phyloP scores from a whole-genome alignment of 2,797 vertebrate species.

The Coregonus suidteri region DNA sequence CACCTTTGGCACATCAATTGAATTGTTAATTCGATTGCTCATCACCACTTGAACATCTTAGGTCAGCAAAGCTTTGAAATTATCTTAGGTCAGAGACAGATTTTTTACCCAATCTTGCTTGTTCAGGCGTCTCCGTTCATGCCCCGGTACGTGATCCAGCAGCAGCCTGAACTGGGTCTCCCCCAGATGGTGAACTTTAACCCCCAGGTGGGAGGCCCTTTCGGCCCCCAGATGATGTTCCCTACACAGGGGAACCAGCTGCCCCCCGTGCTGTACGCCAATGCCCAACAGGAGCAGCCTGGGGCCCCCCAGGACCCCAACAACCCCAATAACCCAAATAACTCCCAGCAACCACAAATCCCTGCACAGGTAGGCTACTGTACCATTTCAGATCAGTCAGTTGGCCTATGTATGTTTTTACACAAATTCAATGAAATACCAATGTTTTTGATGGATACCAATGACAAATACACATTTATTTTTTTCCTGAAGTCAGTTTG shows the following conservation, averaged over 20 bases:
- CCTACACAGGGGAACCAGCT: slow-evolving; percentile 68
- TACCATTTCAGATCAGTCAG: no score
- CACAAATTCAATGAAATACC: no score
- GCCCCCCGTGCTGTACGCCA: slow-evolving; percentile 56
- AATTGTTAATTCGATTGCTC: no score
- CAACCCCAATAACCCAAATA: slow-evolving; percentile 27
- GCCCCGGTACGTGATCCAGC: slow-evolving; percentile 66
- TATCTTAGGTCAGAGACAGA: no score
- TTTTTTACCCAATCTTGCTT: background rate
- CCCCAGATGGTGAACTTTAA: slow-evolving; percentile 71
- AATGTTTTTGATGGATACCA: no score
- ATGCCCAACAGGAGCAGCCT: slow-evolving; percentile 66
- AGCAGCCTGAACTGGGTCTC: slow-evolving; percentile 66
- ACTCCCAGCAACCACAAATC: slow-evolving; percentile 61
- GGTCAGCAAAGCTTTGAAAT: no score
- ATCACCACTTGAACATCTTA: no score
- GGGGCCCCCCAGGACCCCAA: slow-evolving; percentile 60
- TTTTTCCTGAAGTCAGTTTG: background rate
- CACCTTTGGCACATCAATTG: no score
- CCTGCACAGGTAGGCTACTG: slow-evolving; percentile 61
- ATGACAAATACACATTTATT: background rate
- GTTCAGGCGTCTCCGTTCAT: slow-evolving; percentile 59
- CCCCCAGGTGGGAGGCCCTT: slow-evolving; percentile 64
- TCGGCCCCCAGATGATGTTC: slow-evolving; percentile 61
- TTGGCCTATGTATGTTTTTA: no score